These are phyloP conservation scores for Xanthorhoe spadicearia DNA, from an alignment of 2,888 invertebrate genomes.

Conservation along the genomic window DNA sequence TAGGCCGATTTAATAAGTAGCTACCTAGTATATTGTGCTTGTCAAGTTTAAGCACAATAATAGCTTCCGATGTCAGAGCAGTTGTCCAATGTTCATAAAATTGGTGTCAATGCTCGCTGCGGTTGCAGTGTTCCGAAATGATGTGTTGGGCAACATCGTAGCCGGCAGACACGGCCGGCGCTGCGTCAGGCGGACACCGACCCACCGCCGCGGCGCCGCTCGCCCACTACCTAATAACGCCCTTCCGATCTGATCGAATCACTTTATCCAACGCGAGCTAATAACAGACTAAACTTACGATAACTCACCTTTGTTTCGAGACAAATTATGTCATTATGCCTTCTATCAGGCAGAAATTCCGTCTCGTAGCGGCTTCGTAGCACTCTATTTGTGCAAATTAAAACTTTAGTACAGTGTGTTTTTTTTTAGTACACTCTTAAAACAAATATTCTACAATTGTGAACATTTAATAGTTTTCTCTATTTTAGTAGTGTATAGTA, in stretches of 20 bases:
- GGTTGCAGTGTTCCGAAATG: slow-evolving; percentile 82
- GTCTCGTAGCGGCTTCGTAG: slow-evolving; percentile 61
- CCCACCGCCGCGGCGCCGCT: slow-evolving; percentile 59
- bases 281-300: slow-evolving; percentile 38
- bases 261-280: slow-evolving; percentile 54
- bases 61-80: slow-evolving; percentile 58
- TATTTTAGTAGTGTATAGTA: slow-evolving; percentile 57
- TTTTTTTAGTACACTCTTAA: not conserved
- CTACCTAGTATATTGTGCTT: not conserved
- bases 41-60: slow-evolving; percentile 47
- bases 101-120: slow-evolving; percentile 84
- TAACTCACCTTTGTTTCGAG: slow-evolving; percentile 34
- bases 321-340: slow-evolving; percentile 32
- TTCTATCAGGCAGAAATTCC: slow-evolving; percentile 34
- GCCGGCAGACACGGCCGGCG: slow-evolving; percentile 55
- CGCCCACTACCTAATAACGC: slow-evolving; percentile 58
- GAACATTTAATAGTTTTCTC: slow-evolving; percentile 52
- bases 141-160: slow-evolving; percentile 75
- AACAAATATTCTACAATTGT: slow-evolving; percentile 43
- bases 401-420: slow-evolving; percentile 43
- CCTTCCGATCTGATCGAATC: slow-evolving; percentile 71
- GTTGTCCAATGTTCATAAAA: slow-evolving; percentile 73
- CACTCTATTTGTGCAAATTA: slow-evolving; percentile 46
- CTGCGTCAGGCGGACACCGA: slow-evolving; percentile 57
- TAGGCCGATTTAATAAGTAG: too few species aligned